Base-by-base conservation (phyloP, 2,888 invertebrate genomes). In the Ichneumoninae sp. region DNA sequence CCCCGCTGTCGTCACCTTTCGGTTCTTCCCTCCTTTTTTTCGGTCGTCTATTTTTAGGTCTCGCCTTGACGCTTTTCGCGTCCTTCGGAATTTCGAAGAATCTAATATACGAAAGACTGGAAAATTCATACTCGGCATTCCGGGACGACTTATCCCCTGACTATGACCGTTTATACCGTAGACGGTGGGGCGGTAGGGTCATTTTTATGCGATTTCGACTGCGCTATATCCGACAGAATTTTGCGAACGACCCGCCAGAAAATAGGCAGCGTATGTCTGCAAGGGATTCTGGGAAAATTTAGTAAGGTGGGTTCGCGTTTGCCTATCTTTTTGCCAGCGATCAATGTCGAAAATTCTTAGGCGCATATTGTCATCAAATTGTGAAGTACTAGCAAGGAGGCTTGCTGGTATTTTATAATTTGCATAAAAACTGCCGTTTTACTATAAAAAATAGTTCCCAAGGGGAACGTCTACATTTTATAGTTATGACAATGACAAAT, bases 1-100 rank as follows among this genome's bases (percentile, higher is more conserved):
- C 40, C 47, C 60, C n/a, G n/a, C 13, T 57, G 22, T 47, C 44
- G 44, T 47, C 44, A 47, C 44, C 44, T 47, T 47, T 13, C 16
- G 44, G 44, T 16, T 47, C 44, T 13, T 60, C 19, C 30, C n/a
- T 68, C 33, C 30, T 33, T 30, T 5, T 26, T 26, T 54, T 44
- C 60, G n/a, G 3, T 8, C 63, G n/a, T 63, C 30, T 63, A 63
- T 63, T 33, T 10, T 75, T 33, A 16, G 19, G 13, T 22, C 52
- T 36, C 65, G 19, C 44, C n/a, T 7, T 10, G 8, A 40, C 10
- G 26, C 19, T 36, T 13, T 36, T 3, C 19, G 47, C 52, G 50
- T 65, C 33, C 75, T 65, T 22, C 65, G 75, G 40, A 75, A 65
- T 66, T 65, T 52, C 36, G 36, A 16, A 36, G 36, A 16, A 66